Percentiles rank a stretch among this genome's conserved stretches.
These are phyloP conservation scores for Pseudobourletiella spinata DNA, from an alignment of 1,140 invertebrate species.

Conservation along the genomic window DNA sequence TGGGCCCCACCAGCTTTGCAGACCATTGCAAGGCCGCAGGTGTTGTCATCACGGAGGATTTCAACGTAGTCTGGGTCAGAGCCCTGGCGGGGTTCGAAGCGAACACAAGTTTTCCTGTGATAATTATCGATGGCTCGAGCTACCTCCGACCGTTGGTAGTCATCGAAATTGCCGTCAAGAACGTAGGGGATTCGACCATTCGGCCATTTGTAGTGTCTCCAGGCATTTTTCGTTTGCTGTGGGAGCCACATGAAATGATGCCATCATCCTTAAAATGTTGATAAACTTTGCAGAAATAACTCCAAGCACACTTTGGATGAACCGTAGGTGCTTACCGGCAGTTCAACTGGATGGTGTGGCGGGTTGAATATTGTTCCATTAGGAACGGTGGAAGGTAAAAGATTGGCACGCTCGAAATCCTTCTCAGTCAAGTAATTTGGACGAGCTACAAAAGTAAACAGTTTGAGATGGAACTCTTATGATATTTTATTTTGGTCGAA, in stretches of 20 bases:
- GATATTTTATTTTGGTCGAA: too few species aligned
- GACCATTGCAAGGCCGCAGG: constrained; percentile 29
- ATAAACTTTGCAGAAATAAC: too few species aligned
- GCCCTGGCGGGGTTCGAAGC: constrained; percentile 24
- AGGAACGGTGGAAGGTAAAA: neutral
- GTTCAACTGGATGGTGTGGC: neutral
- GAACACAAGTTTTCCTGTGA: constrained; percentile 27
- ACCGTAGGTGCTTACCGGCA: too few species aligned
- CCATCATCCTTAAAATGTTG: too few species aligned
- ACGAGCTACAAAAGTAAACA: neutral
- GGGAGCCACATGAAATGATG: too few species aligned
- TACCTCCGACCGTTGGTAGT: constrained; percentile 21
- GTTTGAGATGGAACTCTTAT: neutral
- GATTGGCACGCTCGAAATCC: constrained; percentile 19
- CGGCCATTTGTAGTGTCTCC: constrained; percentile 6
- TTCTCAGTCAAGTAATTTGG: constrained; percentile 31
- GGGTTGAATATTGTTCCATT: neutral
- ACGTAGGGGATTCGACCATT: constrained; percentile 28
- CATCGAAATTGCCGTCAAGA: constrained; percentile 25
- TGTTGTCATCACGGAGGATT: constrained; percentile 22
- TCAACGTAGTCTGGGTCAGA: constrained; percentile 26
- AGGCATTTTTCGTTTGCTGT: neutral
- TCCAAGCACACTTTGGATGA: too few species aligned
- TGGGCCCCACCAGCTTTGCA: constrained; percentile 30
- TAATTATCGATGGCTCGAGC: constrained; percentile 22